A percentile compares a stretch with the other conserved stretches of the same genome.
Conservation (phyloP, 2,797 vertebrate species). For the Rhinichthys osculus region DNA sequence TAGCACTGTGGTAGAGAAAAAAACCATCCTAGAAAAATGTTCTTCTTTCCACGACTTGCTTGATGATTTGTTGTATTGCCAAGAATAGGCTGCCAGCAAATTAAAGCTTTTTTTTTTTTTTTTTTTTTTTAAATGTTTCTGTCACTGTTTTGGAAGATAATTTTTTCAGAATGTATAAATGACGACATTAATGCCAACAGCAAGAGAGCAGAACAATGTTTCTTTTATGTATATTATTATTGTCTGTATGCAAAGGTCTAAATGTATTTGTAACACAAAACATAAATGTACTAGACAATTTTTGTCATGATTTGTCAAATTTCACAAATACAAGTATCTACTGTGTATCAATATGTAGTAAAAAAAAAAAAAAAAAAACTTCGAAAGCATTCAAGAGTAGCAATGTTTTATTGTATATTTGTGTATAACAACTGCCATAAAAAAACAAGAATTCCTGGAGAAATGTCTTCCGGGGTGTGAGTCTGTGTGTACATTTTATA, state of each 20-base stretch:
- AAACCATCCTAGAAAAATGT: neutral
- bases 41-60: neutral
- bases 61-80: neutral
- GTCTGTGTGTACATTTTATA: constrained; percentile 45
- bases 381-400: constrained; percentile 30
- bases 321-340: constrained; percentile 28
- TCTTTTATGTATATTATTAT: constrained; percentile 17
- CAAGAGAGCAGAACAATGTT: constrained; percentile 23
- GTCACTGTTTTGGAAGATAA: neutral
- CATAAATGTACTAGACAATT: neutral
- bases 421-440: constrained; percentile 43
- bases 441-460: constrained; percentile 40
- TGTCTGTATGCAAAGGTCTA: constrained; percentile 12
- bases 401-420: constrained; percentile 54
- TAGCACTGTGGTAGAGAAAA: neutral
- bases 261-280: constrained; percentile 35
- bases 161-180: constrained; percentile 11
- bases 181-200: neutral
- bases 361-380: neutral
- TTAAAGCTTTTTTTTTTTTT: neutral
- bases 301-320: constrained; percentile 24
- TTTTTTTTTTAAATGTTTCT: neutral
- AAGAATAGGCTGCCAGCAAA: constrained; percentile 9
- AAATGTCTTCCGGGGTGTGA: constrained; percentile 28
- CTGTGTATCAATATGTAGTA: constrained; percentile 30